Evolutionary conservation across 2,113 vertebrate genomes (phyloP).

Genomic region (rabbit (Oryctolagus cuniculus)): DNA sequence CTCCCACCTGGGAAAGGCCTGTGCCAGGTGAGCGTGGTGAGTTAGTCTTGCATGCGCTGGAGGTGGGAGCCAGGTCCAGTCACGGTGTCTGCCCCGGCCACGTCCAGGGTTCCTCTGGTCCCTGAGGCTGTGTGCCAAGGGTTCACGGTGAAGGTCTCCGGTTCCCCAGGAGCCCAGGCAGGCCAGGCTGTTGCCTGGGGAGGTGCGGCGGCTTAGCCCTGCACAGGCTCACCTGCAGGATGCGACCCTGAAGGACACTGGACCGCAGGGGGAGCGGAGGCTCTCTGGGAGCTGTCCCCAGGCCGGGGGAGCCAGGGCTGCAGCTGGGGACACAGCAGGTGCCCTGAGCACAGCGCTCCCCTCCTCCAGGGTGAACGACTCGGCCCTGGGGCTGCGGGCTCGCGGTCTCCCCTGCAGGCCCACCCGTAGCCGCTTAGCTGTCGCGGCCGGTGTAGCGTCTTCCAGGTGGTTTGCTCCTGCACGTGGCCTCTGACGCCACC

Average conservation of each 20-base stretch:
- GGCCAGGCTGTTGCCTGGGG: background rate
- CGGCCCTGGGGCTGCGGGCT: background rate
- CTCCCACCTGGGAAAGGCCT: background rate
- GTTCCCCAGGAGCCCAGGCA: background rate
- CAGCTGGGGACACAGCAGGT: background rate
- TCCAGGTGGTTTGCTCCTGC: background rate
- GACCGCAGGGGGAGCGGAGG: background rate
- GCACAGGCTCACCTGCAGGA: background rate
- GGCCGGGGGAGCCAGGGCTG: background rate
- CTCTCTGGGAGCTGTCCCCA: background rate
- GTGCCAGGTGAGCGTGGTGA: accelerated
- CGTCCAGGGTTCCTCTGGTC: background rate
- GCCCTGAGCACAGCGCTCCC: too few relatives aligned
- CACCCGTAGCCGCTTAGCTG: too few relatives aligned
- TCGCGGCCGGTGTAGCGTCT: background rate
- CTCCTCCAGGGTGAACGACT: background rate
- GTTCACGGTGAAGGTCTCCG: too few relatives aligned
- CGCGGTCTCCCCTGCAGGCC: background rate
- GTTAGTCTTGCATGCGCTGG: accelerated
- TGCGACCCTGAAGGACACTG: too few relatives aligned
- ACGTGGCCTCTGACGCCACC: accelerated
- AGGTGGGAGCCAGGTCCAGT: background rate
- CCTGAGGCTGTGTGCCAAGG: background rate
- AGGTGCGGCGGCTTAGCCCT: too few relatives aligned
- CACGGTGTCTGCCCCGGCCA: background rate